Base-by-base conservation (phyloP, 2,113 vertebrate species). In the Anser brachyrhynchus region DNA sequence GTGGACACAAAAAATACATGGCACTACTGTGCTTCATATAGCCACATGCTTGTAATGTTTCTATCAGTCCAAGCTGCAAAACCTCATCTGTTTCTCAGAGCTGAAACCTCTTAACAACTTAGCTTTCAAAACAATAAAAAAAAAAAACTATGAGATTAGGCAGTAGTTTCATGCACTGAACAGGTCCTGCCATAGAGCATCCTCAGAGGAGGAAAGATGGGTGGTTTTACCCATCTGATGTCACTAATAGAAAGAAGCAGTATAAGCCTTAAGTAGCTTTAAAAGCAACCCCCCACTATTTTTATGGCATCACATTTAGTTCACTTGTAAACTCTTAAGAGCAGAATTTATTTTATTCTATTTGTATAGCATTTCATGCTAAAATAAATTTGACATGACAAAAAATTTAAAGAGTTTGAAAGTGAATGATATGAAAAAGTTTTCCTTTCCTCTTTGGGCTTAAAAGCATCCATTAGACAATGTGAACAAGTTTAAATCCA, bases 391-490 rank as follows among this genome's bases (percentile, higher is more conserved):
- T 43, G 19, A 69, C 3, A 3, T 16, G 10, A 74, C 62, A 72
- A 91, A 72, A 75, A 65, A 9, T 29, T 41, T 39, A 65, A 65
- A 55, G 62, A 29, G 37, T 29, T 41, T 18, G 26, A 15, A 65
- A 65, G 26, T 29, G 18, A 65, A 41, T 6, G 39, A 65, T 20
- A 65, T 12, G 64, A 51, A 61, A 54, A 37, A 22, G 4, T 15
- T 62, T 55, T 80, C 46, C 69, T 43, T 64, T 90, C 29, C 13
- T 89, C 28, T 12, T 16, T 70, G 18, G 51, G 29, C 28, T 92
- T 89, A 84, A 95, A 84, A 84, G 54, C 44, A 84, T 91, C 55
- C 66, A 26, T 72, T 85, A 79, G 75, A 82, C 58, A 87, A 69
- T 2, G 22, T 64, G 75, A 92, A 82, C 69, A 82, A 83, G 57